These are phyloP conservation scores for Lutraria lutraria DNA, from an alignment of 2,888 invertebrate genomes.

Conservation along the genomic window DNA sequence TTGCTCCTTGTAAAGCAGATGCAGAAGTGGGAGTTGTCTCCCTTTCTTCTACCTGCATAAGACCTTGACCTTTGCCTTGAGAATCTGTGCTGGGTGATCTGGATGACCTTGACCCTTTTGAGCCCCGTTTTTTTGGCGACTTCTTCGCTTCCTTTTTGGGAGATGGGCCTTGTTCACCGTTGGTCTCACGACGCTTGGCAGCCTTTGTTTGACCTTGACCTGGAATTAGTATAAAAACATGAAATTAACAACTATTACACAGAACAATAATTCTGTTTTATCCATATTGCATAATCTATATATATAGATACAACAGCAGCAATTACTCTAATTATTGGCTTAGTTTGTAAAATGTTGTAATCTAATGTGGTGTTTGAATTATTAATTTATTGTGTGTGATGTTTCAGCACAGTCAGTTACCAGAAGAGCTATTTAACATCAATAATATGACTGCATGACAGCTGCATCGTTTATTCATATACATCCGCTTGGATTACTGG, in stretches of 20 bases:
- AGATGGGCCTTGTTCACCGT: constrained; percentile 74
- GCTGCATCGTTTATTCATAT: not conserved
- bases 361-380: not conserved
- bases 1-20: not conserved
- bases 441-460: not conserved
- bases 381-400: not conserved
- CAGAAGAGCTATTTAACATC: not conserved
- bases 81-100: constrained; percentile 72
- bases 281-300: not conserved
- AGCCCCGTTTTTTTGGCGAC: constrained; percentile 73
- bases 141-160: constrained; percentile 76
- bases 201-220: constrained; percentile 80
- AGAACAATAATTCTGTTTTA: not conserved
- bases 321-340: not conserved
- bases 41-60: constrained; percentile 62
- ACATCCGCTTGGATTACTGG: not conserved
- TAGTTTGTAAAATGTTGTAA: not conserved
- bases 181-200: constrained; percentile 73
- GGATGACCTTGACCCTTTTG: constrained; percentile 59
- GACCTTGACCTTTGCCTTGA: constrained; percentile 58
- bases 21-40: constrained; percentile 58
- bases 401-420: not conserved
- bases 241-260: not conserved
- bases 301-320: too few species aligned
- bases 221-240: constrained; percentile 51